These are phyloP conservation scores for Drepana arcuata DNA, from an alignment of 1,140 invertebrate species.

Conservation along the genomic window DNA sequence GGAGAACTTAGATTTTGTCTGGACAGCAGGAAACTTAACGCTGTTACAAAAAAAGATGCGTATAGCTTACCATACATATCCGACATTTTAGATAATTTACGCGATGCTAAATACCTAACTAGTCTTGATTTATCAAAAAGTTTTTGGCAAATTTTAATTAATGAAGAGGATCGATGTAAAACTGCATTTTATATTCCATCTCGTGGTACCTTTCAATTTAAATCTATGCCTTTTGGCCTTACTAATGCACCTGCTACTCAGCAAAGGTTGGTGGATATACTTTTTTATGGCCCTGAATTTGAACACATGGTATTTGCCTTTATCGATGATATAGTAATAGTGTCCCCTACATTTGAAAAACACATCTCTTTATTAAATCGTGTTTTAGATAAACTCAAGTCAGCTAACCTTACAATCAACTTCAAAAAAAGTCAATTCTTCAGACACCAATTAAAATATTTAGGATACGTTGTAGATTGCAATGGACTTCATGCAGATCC, in stretches of 20 bases:
- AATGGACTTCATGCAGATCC: background rate
- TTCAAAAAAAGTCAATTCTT: constrained; percentile 1
- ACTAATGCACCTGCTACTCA: background rate
- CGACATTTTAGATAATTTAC: background rate
- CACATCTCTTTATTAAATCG: background rate
- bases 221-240: background rate
- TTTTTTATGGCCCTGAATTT: background rate
- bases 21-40: background rate
- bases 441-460: background rate
- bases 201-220: background rate
- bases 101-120: background rate
- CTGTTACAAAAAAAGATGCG: background rate
- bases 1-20: background rate
- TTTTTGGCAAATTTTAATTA: background rate
- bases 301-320: background rate
- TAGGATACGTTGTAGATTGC: background rate
- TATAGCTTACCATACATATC: constrained; percentile 7
- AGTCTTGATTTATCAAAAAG: background rate
- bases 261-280: background rate
- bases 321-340: background rate
- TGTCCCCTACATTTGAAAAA: background rate
- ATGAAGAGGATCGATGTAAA: background rate
- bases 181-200: background rate
- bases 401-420: background rate
- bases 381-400: background rate